Evolutionary conservation across 35 echinoderm and acorn worm species (phyloP).

Genomic region (Ophioderma brevispina): DNA sequence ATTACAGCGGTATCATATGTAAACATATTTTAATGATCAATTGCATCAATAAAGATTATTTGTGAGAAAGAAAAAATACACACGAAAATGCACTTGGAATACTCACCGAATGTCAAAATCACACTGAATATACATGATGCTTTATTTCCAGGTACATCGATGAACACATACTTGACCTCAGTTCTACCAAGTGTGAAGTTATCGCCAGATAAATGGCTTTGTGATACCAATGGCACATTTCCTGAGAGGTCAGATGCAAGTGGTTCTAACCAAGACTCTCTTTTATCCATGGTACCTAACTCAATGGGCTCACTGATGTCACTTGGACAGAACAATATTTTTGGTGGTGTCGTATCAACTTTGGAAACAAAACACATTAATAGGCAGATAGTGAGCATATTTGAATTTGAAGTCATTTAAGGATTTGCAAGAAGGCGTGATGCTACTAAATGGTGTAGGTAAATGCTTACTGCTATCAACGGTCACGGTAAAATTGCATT

Average conservation of each 20-base stretch:
- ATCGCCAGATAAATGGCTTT: background rate
- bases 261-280: background rate
- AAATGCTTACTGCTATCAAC: no score
- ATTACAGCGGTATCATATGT: no score
- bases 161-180: background rate
- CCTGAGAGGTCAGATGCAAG: background rate
- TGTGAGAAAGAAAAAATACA: no score
- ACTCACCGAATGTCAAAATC: background rate
- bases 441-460: no score
- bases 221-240: background rate
- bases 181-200: background rate
- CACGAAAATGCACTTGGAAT: no score
- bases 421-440: no score
- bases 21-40: no score
- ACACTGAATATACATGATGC: background rate
- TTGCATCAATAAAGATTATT: no score
- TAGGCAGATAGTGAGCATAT: no score
- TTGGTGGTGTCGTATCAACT: background rate
- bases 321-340: background rate
- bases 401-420: no score
- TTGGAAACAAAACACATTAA: background rate
- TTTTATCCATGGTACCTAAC: background rate
- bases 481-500: no score
- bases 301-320: background rate
- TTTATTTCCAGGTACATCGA: background rate